Conservation (phyloP, 35 echinoderm and acorn worm genomes). For the Chiridota heheva region DNA sequence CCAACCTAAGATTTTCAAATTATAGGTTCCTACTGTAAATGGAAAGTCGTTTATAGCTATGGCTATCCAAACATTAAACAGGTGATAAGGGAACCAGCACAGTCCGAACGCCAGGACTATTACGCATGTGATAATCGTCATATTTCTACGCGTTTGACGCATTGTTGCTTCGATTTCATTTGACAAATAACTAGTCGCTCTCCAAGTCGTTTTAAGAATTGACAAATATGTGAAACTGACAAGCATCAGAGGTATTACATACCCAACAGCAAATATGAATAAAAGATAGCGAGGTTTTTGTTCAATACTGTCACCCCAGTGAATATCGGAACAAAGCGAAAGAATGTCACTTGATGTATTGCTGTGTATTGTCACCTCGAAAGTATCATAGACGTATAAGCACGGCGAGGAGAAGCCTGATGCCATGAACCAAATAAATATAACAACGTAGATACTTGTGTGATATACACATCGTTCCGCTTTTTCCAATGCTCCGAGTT, state of each 20-base stretch:
- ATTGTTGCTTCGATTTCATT: constrained; percentile 1
- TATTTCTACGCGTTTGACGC: background rate
- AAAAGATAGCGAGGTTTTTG: constrained; percentile 30
- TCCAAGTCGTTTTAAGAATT: constrained; percentile 24
- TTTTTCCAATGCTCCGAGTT: background rate
- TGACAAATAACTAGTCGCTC: background rate
- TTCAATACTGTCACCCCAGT: background rate
- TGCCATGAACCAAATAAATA: constrained; percentile 19
- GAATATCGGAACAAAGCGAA: constrained; percentile 9
- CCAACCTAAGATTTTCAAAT: constrained; percentile 14
- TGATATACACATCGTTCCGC: background rate
- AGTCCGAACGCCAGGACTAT: constrained; percentile 21
- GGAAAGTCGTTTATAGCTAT: constrained; percentile 33
- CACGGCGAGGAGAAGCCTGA: constrained; percentile 19
- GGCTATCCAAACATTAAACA: constrained; percentile 35
- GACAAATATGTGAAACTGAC: constrained; percentile 13
- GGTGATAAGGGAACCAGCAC: constrained; percentile 23
- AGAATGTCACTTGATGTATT: too few relatives aligned
- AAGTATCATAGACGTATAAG: constrained; percentile 3
- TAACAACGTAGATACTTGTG: background rate
- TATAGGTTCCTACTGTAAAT: constrained; percentile 11
- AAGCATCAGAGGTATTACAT: constrained; percentile 15
- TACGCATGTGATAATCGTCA: constrained; percentile 25
- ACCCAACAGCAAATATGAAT: constrained; percentile 15
- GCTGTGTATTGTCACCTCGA: background rate